Evolutionary conservation across 92 coral and sea anemone genomes (phyloP).

Genomic region (Epizoanthus rinbou): DNA sequence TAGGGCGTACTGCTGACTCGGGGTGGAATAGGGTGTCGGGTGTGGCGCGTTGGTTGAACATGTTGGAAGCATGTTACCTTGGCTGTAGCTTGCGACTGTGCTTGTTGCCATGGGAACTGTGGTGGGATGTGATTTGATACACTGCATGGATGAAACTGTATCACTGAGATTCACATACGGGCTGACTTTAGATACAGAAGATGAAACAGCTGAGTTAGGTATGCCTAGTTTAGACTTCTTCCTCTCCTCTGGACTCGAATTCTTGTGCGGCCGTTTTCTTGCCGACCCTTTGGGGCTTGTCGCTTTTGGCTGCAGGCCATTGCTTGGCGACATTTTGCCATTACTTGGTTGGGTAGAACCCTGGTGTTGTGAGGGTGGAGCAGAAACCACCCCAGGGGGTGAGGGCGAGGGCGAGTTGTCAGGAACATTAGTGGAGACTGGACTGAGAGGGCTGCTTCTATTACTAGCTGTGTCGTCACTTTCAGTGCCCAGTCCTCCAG

Average conservation of each 20-base stretch:
- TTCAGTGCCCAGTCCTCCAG: slow-evolving; percentile 69
- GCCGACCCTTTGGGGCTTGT: slow-evolving; percentile 20
- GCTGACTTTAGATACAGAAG: slow-evolving; percentile 11
- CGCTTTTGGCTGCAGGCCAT: slow-evolving; percentile 15
- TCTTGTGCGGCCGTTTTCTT: slow-evolving; percentile 51
- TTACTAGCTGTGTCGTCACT: slow-evolving; percentile 78
- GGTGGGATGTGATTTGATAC: slow-evolving; percentile 45
- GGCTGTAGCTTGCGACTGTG: slow-evolving; percentile 12
- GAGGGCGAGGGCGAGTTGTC: slow-evolving; percentile 46
- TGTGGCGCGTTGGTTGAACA: neutral
- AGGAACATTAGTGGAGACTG: slow-evolving; percentile 34
- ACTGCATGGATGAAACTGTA: slow-evolving; percentile 65
- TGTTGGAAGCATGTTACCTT: slow-evolving; percentile 18
- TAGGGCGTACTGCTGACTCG: slow-evolving; percentile 9
- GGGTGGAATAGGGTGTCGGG: slow-evolving; percentile 11
- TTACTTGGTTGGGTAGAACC: slow-evolving; percentile 36
- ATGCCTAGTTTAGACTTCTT: slow-evolving; percentile 55
- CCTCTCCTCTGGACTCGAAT: slow-evolving; percentile 49
- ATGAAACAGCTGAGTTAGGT: slow-evolving; percentile 18
- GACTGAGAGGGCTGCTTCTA: slow-evolving; percentile 73
- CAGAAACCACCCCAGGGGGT: slow-evolving; percentile 15
- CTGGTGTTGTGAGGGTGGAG: slow-evolving; percentile 21
- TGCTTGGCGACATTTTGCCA: slow-evolving; percentile 29
- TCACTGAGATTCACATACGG: slow-evolving; percentile 72
- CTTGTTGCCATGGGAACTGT: slow-evolving; percentile 32